phyloP scores from a whole-genome alignment of 2,797 vertebrate genomes.

The Acridotheres tristis region DNA sequence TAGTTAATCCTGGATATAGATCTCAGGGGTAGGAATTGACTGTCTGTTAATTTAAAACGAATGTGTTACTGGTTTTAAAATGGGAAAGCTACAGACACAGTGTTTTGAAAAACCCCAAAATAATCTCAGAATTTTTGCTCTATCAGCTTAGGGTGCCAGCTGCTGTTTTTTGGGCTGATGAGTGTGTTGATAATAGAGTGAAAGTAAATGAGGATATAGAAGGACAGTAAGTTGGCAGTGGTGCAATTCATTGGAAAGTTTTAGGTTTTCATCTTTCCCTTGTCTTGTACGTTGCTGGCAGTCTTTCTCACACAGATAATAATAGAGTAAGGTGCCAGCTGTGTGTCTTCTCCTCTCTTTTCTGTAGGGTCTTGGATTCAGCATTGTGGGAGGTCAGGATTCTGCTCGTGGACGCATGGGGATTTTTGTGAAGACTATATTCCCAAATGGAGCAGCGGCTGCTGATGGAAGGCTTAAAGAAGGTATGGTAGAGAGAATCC shows the following conservation, averaged over 20 bases:
- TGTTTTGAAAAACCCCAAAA: not conserved
- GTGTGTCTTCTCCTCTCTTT: not conserved
- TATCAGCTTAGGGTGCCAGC: not conserved
- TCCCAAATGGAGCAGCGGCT: slow-evolving; percentile 90
- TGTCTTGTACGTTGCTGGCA: not conserved
- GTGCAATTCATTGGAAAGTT: not conserved
- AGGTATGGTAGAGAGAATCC: slow-evolving; percentile 69
- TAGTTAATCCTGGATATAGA: not conserved
- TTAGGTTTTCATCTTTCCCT: not conserved
- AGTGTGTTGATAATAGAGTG: not conserved
- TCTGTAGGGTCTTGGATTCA: slow-evolving; percentile 91
- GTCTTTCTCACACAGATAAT: not conserved
- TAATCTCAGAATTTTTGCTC: not conserved
- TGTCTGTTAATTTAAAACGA: not conserved
- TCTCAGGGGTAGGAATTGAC: not conserved
- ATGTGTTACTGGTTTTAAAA: not conserved
- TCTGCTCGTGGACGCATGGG: slow-evolving; percentile 95
- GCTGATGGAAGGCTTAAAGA: slow-evolving; percentile 95
- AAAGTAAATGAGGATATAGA: not conserved
- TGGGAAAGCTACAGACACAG: not conserved
- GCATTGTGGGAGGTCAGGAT: slow-evolving; percentile 95
- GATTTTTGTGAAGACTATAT: slow-evolving; percentile 98
- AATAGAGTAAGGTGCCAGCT: not conserved
- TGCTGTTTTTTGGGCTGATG: not conserved
- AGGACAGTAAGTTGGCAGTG: not conserved